Base-by-base conservation (phyloP, 2,888 invertebrate genomes). In the Aphidius colemani region DNA sequence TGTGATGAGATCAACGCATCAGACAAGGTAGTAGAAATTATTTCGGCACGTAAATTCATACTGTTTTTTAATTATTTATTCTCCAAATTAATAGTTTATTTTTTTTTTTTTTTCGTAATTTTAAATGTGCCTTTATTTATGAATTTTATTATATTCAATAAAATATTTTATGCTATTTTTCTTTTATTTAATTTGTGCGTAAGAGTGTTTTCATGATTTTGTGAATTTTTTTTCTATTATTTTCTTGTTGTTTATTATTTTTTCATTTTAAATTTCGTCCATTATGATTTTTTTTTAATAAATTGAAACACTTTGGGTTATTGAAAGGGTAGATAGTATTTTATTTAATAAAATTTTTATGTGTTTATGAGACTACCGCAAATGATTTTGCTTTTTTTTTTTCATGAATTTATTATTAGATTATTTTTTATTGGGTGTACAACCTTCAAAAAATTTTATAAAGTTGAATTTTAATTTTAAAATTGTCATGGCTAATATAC, bases 1-100 rank as follows among this genome's bases (percentile, higher is more conserved):
- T 50, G 41, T 45, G 51, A 46, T 40, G 55, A 65, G 59, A 65
- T 61, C 39, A 64, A 30, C 63, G 57, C 63, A 55, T 30, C 30
- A 59, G 60, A 64, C 64, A 64, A 30, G 64, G 64, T 64, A 13
- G n/a, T 13, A 60, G 41, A 64, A 64, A 64, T 60, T 64, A 64
- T 60, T 40, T 7, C 9, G 60, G 60, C 55, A 64, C 64, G 53
- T 48, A 44, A 55, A 30, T 30, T 44, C 10, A 7, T 44, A 44
- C 8, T 13, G 18, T 55, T 55, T 13, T 13, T 13, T 1, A 13
- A 13, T 30, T 30, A 30, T 30, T 30, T 4, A 30, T 4, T 30
- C 4, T 30, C 30, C 30, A 30, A 30, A 30, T 30, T 30, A 5
- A 30, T 30, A 3, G 3, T 30, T 30, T 30, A 30, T 30, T 30